Percentiles rank a stretch among this genome's conserved stretches.
phyloP scores from a whole-genome alignment of 1,140 invertebrate species.

The Episyrphus balteatus region DNA sequence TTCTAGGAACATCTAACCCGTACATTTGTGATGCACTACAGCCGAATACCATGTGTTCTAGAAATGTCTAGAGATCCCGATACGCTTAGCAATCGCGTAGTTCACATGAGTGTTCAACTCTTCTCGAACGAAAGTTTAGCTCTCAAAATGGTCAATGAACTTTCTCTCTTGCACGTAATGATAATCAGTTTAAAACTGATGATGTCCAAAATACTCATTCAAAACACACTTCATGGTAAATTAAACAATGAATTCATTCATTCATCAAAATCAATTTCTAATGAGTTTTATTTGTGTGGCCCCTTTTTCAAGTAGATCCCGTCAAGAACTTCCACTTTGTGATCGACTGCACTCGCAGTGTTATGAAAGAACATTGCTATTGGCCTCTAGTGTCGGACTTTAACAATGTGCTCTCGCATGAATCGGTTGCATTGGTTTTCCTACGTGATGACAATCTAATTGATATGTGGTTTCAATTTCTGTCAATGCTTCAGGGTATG shows the following conservation, averaged over 20 bases:
- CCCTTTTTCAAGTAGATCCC: constrained; percentile 44
- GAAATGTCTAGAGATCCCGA: constrained; percentile 77
- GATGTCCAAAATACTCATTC: constrained; percentile 83
- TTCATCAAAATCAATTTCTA: background rate
- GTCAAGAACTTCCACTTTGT: constrained; percentile 76
- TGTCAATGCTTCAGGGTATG: constrained; percentile 95
- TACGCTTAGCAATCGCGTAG: constrained; percentile 85
- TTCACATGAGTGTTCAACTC: constrained; percentile 91
- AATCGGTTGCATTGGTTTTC: constrained; percentile 80
- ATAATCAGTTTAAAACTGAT: constrained; percentile 86
- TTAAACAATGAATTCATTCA: constrained; percentile 2
- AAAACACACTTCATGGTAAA: constrained; percentile 73
- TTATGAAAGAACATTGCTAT: constrained; percentile 97
- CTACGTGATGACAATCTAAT: constrained; percentile 75
- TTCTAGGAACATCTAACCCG: constrained; percentile 77
- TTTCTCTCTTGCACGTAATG: constrained; percentile 87
- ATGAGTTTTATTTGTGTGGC: constrained; percentile 3
- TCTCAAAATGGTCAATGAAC: constrained; percentile 77
- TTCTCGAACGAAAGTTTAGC: constrained; percentile 91
- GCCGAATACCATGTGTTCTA: constrained; percentile 82
- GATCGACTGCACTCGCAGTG: constrained; percentile 81
- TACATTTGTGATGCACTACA: constrained; percentile 93
- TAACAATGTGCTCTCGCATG: constrained; percentile 92
- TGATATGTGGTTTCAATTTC: constrained; percentile 89
- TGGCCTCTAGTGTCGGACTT: constrained; percentile 96